Base-by-base conservation (phyloP, 2,797 vertebrate species). In the Macroramphosus scolopax region DNA sequence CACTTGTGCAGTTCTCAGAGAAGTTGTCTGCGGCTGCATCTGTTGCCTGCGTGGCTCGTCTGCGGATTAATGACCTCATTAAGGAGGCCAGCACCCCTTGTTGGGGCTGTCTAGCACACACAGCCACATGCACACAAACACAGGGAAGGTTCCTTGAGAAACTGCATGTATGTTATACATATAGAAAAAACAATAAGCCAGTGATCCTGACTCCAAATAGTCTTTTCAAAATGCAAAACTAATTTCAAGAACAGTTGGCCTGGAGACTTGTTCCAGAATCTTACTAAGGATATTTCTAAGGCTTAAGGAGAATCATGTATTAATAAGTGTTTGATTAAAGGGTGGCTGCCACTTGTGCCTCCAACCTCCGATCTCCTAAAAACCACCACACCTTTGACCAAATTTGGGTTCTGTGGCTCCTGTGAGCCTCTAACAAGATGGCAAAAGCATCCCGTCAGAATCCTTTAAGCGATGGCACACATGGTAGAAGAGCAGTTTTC, bases 61-160 rank as follows among this genome's bases (percentile, higher is more conserved):
- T 76, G 51, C 8, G 13, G 59, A 78, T 75, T 63, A 77, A 70
- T 60, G 39, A 80, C 54, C 68, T 80, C 52, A 61, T 74, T 74
- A 68, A 66, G 42, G 14, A 60, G 51, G 25, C 17, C 28, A 32
- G 14, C 2, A 30, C 12, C 22, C 31, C 12, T 34, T 11, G 56
- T 60, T 17, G 7, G n/a, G 12, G 20, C 26, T 33, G 26, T 47
- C 29, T 32, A 6, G 32, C 10, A 17, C 13, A 32, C 17, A 51
- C 28, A 52, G 2, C 48, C 37, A 18, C 44, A 53, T 14, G 25
- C 26, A 24, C 49, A 8, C 43, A 15, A 17, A 46, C 43, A 29
- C 28, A n/a, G n/a, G n/a, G n/a, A n/a, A n/a, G n/a, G n/a, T n/a
- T n/a, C n/a, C n/a, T n/a, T n/a, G n/a, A n/a, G n/a, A n/a, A n/a